Percentiles rank a stretch among this genome's conserved stretches.
Evolutionary conservation across 2,797 vertebrate genomes (phyloP).

Genomic region (Ammospiza maritima): DNA sequence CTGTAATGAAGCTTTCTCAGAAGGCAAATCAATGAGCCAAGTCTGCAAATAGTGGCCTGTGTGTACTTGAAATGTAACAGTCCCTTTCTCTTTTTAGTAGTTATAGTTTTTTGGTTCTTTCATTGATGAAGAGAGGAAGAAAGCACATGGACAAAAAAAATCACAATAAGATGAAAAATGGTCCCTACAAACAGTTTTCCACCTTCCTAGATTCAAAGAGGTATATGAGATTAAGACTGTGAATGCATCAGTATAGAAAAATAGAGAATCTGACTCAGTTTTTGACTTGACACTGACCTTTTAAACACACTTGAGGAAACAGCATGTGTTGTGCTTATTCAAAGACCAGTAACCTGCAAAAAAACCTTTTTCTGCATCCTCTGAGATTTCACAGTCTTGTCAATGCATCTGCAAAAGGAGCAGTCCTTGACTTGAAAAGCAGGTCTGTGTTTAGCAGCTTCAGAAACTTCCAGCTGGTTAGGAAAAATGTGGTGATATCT

Average conservation of each 20-base stretch:
- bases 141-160: not conserved
- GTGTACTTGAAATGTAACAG: not conserved
- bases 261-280: not conserved
- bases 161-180: not conserved
- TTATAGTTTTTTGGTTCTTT: not conserved
- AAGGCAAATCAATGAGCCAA: not conserved
- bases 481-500: not conserved
- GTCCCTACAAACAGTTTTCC: not conserved
- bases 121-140: not conserved
- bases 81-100: not conserved
- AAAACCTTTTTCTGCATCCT: not conserved
- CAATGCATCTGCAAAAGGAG: not conserved
- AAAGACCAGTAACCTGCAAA: not conserved
- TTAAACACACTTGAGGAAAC: conserved; percentile 17
- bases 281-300: not conserved
- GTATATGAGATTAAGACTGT: not conserved
- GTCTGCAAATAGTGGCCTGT: not conserved
- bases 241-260: not conserved
- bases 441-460: not conserved
- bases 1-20: not conserved
- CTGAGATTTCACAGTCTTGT: not conserved
- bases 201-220: not conserved
- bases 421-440: not conserved
- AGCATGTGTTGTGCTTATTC: not conserved
- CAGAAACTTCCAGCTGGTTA: not conserved